These are phyloP conservation scores for Stegostoma tigrinum DNA, from an alignment of 2,113 vertebrate genomes.

Conservation along the genomic window DNA sequence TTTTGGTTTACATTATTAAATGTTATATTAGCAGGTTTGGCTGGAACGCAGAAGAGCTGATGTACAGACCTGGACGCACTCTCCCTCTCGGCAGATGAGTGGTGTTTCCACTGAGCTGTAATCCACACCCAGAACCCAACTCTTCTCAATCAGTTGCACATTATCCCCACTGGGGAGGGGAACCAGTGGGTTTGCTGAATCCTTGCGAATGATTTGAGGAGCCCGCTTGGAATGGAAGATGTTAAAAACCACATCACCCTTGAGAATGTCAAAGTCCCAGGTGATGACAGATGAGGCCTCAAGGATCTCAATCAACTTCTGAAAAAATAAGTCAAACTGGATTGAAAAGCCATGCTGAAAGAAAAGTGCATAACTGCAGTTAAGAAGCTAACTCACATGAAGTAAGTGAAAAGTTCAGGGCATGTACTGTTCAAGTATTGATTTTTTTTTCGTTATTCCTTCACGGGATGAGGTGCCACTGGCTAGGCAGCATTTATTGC, in stretches of 20 bases:
- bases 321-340: background rate
- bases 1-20: background rate
- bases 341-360: background rate
- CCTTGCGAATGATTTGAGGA: slow-evolving; percentile 43
- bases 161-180: slow-evolving; percentile 46
- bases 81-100: slow-evolving; percentile 65
- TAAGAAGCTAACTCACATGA: background rate
- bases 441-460: background rate
- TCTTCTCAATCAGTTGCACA: slow-evolving; percentile 54
- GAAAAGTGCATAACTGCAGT: background rate
- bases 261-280: slow-evolving; percentile 76
- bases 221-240: slow-evolving; percentile 65
- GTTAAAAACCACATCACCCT: slow-evolving; percentile 69
- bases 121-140: slow-evolving; percentile 59
- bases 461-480: too few species aligned
- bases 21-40: background rate
- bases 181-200: slow-evolving; percentile 42
- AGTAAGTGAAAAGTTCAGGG: background rate
- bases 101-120: slow-evolving; percentile 65
- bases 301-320: slow-evolving; percentile 66
- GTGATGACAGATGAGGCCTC: slow-evolving; percentile 72
- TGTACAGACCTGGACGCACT: slow-evolving; percentile 71
- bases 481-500: too few species aligned
- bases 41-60: background rate
- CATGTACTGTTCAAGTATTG: background rate